Evolutionary conservation across 2,113 vertebrate genomes (phyloP), one percentile per base, ranked within the genome.

Genomic region (Periophthalmus modestus): DNA sequence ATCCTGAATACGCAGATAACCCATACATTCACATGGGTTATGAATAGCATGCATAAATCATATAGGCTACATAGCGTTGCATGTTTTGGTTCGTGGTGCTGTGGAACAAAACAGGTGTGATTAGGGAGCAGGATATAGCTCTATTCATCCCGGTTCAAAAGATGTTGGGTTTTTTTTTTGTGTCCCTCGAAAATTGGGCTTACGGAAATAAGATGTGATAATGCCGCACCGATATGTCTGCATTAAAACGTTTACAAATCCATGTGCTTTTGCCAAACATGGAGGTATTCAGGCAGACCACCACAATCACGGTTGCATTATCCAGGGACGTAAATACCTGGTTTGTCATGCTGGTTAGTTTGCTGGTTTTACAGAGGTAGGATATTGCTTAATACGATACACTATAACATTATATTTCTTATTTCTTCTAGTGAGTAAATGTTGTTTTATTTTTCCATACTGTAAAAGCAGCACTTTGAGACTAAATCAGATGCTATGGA

Each of bases 171-270:
- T n/a, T n/a, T 85, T 85, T 85, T 89, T 83, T 83, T 85, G 50
- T n/a, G 19, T 54, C 85, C 74, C 80, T 86, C 83, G 83, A 86
- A 74, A 88, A 87, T 82, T 77, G 55, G 66, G 75, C 79, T 91
- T 88, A 89, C 77, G 84, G 73, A 71, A 81, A 77, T 86, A 87
- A 88, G 79, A 82, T 78, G 77, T 67, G 84, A 91, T 89, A 87
- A 87, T 83, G 71, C 85, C 68, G 68, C 72, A 63, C 76, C 80
- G 86, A 80, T 77, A 69, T 77, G 68, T 69, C 39, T 74, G 75
- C 79, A 76, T 48, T 81, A 80, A 88, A 83, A 88, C 81, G 66
- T 87, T 83, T 57, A 72, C 69, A 85, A 85, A 88, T 87, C 82
- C 78, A 83, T 57, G 80, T 85, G 72, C 79, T 76, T 82, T 87